Base-by-base conservation (phyloP, 1,140 invertebrate genomes). In the Euwallacea fornicatus region DNA sequence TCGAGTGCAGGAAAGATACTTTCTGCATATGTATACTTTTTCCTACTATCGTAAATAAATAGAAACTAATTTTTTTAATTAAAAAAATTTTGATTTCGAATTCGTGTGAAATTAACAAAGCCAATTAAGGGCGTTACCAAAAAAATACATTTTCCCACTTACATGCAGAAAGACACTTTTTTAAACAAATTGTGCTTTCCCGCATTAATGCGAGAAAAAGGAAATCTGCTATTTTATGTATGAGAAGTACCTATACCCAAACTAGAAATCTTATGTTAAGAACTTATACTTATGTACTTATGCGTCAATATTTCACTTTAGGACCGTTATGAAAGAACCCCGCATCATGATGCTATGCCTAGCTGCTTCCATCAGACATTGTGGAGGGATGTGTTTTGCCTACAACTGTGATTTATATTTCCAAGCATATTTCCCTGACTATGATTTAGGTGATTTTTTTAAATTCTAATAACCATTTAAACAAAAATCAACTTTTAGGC, bases 371-470 rank as follows among this genome's bases (percentile, higher is more conserved):
- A 91, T 97, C 66, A 89, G 95, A 78, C 94, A 97, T 84, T 93
- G 93, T 75, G 93, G 93, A 76, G 93, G 93, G 67, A 92, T 94
- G 87, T 92, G 90, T 71, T 95, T 95, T 79, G 92, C 93, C 0
- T 95, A 95, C 84, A 95, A 95, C 80, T 93, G 93, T 7, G 93
- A 95, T 81, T 84, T 94, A 33, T 95, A 94, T 81, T 96, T 94
- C 79, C 87, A 92, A 65, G 88, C 88, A 43, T 94, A 94, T 80
- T 95, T 93, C 81, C 93, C 93, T 0, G 91, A 93, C 72, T 90
- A 91, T 69, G 92, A 95, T 83, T 86, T 94, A 8, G 91, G 92
- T 75, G 92, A 91, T 13, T 42, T 56, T 42, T 9, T 42, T 2
- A 16, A 42, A 58, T 58, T 58, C 21, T 16, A 16, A 33, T 33